phyloP scores from a whole-genome alignment of 2,113 vertebrate species.

The Gymnorhina tibicen region DNA sequence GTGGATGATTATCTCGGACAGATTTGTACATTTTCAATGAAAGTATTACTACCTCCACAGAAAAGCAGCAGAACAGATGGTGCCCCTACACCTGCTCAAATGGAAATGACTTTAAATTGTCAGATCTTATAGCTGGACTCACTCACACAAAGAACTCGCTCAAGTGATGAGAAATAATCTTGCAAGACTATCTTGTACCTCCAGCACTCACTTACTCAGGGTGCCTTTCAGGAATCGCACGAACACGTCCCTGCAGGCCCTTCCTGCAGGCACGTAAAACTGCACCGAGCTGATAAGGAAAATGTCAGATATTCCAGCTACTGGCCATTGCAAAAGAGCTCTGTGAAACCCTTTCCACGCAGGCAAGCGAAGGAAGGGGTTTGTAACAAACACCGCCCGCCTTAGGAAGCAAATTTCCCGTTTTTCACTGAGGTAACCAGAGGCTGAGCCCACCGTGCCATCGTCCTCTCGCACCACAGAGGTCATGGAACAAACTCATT shows the following conservation, averaged over 20 bases:
- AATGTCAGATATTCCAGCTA: neutral
- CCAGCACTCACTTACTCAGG: neutral
- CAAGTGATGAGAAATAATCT: neutral
- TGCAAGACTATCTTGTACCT: neutral
- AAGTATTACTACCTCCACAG: neutral
- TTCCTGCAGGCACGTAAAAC: neutral
- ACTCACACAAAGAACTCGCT: neutral
- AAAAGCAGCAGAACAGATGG: neutral
- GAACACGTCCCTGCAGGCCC: neutral
- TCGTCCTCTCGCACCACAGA: neutral
- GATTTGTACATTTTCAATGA: neutral
- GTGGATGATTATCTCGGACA: neutral
- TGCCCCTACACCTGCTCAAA: neutral
- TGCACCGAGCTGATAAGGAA: neutral
- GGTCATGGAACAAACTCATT: neutral
- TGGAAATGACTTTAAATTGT: neutral
- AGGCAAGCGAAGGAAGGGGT: neutral
- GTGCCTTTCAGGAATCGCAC: neutral
- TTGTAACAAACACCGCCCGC: neutral
- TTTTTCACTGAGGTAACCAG: neutral
- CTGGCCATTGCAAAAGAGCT: neutral
- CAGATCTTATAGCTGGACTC: neutral
- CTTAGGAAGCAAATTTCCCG: neutral
- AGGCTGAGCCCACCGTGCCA: fast-evolving
- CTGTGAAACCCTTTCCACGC: neutral